phyloP scores from a whole-genome alignment of 2,113 vertebrate species.

The Edolisoma coerulescens region DNA sequence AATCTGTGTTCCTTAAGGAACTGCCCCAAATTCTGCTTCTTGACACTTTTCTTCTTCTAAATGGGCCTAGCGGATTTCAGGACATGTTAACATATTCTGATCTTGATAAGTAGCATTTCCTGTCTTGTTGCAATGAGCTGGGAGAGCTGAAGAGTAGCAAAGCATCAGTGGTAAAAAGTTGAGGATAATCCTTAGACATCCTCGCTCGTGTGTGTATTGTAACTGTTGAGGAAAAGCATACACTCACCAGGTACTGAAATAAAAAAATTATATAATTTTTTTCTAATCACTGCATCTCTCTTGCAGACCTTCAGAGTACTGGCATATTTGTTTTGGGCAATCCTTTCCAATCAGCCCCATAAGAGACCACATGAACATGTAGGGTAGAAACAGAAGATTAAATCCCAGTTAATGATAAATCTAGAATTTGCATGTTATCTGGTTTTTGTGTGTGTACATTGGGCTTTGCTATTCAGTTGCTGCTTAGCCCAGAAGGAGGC shows the following conservation, averaged over 20 bases:
- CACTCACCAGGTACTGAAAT: neutral
- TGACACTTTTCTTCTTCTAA: neutral
- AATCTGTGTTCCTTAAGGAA: neutral
- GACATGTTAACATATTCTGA: neutral
- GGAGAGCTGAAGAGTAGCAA: neutral
- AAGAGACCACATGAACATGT: neutral
- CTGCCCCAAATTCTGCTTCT: neutral
- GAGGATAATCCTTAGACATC: neutral
- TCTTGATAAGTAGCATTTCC: neutral
- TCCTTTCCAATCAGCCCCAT: neutral
- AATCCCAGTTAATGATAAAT: constrained; percentile 5
- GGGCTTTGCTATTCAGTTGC: neutral
- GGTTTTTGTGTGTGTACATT: neutral
- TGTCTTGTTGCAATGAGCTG: neutral
- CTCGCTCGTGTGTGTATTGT: neutral
- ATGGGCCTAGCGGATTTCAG: neutral
- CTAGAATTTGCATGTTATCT: neutral
- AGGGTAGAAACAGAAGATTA: neutral
- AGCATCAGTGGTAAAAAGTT: neutral
- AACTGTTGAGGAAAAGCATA: neutral
- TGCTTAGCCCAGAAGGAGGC: neutral
- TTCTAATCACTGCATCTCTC: neutral
- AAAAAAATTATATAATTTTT: neutral
- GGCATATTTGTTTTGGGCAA: neutral
- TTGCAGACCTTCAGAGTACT: neutral